Evolutionary conservation across 2,797 vertebrate genomes (phyloP).

Genomic region (Semotilus atromaculatus): DNA sequence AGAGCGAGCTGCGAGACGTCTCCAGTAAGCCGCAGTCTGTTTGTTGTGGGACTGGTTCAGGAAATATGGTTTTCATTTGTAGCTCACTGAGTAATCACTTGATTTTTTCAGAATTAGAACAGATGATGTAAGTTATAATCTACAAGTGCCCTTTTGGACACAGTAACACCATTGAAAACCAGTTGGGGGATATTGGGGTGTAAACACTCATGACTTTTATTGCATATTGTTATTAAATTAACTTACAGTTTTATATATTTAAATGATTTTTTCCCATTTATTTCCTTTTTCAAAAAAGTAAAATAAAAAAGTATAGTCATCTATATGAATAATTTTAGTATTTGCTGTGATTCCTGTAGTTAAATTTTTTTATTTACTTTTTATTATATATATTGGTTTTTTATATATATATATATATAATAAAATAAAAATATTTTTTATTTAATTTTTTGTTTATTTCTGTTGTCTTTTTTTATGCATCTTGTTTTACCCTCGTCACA

Average conservation of each 20-base stretch:
- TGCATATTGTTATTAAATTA: neutral
- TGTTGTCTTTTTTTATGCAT: neutral
- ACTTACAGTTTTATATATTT: no score
- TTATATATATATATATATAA: neutral
- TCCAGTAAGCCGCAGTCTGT: slow-evolving; percentile 4
- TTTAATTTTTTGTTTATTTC: neutral
- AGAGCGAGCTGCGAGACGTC: neutral
- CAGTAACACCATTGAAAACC: neutral
- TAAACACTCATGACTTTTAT: neutral
- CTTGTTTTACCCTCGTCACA: neutral
- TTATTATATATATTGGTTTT: neutral
- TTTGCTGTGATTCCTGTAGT: neutral
- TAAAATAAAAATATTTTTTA: no score
- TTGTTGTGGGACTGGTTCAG: slow-evolving; percentile 39
- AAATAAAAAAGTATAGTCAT: neutral
- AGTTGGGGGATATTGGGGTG: neutral
- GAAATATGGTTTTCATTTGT: slow-evolving; percentile 14
- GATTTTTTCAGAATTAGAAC: neutral
- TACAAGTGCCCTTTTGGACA: neutral
- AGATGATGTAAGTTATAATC: neutral
- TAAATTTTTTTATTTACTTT: neutral
- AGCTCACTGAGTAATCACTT: neutral
- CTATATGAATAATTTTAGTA: neutral
- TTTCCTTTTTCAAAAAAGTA: neutral
- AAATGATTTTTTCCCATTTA: neutral